Conservation (phyloP, 1,140 invertebrate species). For the Drosophila ercepeae region DNA sequence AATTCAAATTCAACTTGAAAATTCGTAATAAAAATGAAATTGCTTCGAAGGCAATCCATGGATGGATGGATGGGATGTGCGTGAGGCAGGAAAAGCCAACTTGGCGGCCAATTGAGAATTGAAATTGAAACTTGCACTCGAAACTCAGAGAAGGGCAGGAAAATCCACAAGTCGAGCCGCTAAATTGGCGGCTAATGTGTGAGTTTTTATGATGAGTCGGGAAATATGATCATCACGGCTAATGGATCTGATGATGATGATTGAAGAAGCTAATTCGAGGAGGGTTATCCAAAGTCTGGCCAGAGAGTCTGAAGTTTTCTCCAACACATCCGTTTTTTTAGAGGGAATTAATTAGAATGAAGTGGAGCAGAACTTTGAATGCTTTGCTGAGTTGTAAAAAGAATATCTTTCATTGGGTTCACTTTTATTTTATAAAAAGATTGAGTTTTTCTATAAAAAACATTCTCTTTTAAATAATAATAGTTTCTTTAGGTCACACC, state of each 20-base stretch:
- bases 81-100: conserved; percentile 41
- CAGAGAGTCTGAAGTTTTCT: background rate
- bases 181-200: conserved; percentile 56
- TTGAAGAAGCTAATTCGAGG: conserved; percentile 24
- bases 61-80: background rate
- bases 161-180: conserved; percentile 15
- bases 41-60: conserved; percentile 10
- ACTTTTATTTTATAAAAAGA: too few species aligned
- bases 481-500: background rate
- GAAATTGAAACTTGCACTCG: conserved; percentile 72
- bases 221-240: conserved; percentile 25
- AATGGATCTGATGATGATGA: conserved; percentile 33
- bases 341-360: conserved; percentile 6
- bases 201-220: conserved; percentile 20
- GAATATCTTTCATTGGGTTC: too few species aligned
- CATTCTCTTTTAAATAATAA: background rate
- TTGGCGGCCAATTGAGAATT: conserved; percentile 66
- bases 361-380: conserved; percentile 31
- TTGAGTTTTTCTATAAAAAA: too few species aligned
- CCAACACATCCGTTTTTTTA: background rate
- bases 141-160: conserved; percentile 2
- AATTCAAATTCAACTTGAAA: conserved; percentile 41
- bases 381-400: too few species aligned
- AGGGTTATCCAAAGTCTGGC: conserved; percentile 17
- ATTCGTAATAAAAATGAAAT: conserved; percentile 55